These are phyloP conservation scores for Epinotia brunnichana DNA, from an alignment of 2,888 invertebrate species.

Conservation along the genomic window DNA sequence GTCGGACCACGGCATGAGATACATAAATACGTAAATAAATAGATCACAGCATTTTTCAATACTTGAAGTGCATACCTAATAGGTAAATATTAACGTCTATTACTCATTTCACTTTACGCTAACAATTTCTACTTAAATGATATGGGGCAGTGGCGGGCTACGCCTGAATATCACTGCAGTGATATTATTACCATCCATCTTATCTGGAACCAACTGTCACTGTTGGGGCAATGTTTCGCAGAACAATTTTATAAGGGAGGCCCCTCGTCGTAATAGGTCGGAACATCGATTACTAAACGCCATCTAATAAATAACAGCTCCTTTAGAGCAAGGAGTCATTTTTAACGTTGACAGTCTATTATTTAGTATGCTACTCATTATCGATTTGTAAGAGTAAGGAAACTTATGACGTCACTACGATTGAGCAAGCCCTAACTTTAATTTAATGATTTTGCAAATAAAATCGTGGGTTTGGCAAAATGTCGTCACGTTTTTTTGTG, in stretches of 20 bases:
- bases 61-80: constrained; percentile 34
- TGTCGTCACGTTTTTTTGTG: not conserved
- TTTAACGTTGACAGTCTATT: not conserved
- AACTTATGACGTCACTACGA: not conserved
- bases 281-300: not conserved
- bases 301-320: not conserved
- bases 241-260: not conserved
- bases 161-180: not conserved
- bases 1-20: not conserved
- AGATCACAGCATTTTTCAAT: constrained; percentile 40
- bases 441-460: not conserved
- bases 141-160: constrained; percentile 25
- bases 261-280: no score
- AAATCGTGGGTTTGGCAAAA: not conserved
- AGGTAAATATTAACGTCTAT: constrained; percentile 36
- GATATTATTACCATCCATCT: not conserved
- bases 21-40: constrained; percentile 29
- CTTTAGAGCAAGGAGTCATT: not conserved
- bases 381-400: not conserved
- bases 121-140: constrained; percentile 38
- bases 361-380: not conserved
- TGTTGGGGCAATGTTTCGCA: not conserved
- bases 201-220: not conserved
- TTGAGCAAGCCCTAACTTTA: no score
- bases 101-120: constrained; percentile 28